These are phyloP conservation scores for Lithophane semibrunnea DNA, from an alignment of 2,888 invertebrate species.

Conservation along the genomic window DNA sequence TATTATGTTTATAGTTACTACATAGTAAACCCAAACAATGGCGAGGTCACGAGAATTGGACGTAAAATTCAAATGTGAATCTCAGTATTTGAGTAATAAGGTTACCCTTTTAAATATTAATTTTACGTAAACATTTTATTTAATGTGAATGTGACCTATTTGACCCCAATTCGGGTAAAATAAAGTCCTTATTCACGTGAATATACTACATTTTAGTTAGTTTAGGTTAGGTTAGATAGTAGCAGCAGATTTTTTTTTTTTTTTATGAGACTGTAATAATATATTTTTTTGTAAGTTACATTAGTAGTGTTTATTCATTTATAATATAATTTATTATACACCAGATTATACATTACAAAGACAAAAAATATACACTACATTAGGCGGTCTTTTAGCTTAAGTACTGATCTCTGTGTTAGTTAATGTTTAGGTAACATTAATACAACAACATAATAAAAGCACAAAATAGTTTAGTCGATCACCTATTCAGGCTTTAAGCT, in stretches of 20 bases:
- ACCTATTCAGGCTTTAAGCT: conserved; percentile 55
- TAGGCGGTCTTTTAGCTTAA: too few relatives aligned
- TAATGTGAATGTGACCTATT: background rate
- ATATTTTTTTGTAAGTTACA: background rate
- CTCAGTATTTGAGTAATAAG: conserved; percentile 22
- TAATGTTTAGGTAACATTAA: background rate
- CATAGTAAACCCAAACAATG: conserved; percentile 26
- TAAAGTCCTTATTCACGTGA: background rate
- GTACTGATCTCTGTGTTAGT: background rate
- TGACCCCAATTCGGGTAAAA: background rate
- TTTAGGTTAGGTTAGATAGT: background rate
- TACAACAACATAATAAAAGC: conserved; percentile 11
- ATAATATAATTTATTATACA: too few relatives aligned
- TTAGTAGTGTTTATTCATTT: background rate
- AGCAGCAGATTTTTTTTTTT: too few relatives aligned
- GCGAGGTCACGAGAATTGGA: conserved; percentile 15
- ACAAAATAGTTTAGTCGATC: conserved; percentile 48
- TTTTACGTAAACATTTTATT: conserved; percentile 26
- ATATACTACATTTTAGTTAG: background rate
- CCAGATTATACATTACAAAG: too few relatives aligned
- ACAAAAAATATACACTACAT: too few relatives aligned
- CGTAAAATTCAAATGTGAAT: conserved; percentile 42
- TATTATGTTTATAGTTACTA: conserved; percentile 24
- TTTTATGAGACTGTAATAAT: background rate
- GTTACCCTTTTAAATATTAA: conserved; percentile 32